Evolutionary conservation across 2,888 invertebrate species (phyloP).

Genomic region (Sinodicranocentrus sp.): DNA sequence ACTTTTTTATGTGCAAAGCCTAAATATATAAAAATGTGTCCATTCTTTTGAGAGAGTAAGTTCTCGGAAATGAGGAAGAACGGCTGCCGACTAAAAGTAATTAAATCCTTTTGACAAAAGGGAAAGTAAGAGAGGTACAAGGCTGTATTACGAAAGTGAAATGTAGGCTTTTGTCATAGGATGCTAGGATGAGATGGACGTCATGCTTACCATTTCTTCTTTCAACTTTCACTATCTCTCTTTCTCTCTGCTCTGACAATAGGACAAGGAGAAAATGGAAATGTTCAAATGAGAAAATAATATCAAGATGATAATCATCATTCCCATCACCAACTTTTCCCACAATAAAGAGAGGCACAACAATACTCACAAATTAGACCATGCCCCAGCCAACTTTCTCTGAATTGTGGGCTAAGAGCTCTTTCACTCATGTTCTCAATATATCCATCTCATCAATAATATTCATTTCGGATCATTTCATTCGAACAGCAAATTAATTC

Average conservation of each 20-base stretch:
- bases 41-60: too few species aligned
- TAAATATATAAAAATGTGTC: too few species aligned
- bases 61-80: too few species aligned
- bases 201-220: not conserved
- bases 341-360: conserved; percentile 8
- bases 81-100: not conserved
- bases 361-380: conserved; percentile 15
- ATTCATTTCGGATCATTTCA: conserved; percentile 16
- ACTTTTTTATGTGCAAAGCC: too few species aligned
- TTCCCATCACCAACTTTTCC: not conserved
- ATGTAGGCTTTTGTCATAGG: too few species aligned
- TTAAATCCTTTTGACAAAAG: conserved; percentile 11
- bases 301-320: not conserved
- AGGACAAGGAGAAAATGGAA: not conserved
- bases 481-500: conserved; percentile 11
- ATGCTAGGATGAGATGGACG: not conserved
- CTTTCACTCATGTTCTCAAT: conserved; percentile 17
- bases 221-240: conserved; percentile 1
- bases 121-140: not conserved
- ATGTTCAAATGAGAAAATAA: conserved; percentile 1
- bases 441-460: not conserved
- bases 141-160: not conserved
- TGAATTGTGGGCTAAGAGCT: not conserved
- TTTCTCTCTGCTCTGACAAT: not conserved
- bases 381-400: not conserved